These are phyloP conservation scores for Lithobates pipiens DNA, from an alignment of 2,797 vertebrate species.

Conservation along the genomic window DNA sequence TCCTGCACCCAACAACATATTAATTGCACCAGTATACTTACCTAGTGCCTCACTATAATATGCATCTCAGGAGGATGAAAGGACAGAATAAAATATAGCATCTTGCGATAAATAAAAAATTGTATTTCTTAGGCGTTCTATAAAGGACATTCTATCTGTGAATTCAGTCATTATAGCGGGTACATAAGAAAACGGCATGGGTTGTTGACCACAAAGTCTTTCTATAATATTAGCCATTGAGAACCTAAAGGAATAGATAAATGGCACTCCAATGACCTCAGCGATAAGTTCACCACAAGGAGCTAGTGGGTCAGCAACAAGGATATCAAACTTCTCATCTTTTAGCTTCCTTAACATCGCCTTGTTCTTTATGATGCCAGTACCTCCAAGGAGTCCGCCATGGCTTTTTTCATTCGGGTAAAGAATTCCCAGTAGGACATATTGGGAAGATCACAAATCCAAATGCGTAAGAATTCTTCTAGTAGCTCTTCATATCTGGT, in stretches of 20 bases:
- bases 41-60: conserved; percentile 43
- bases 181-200: conserved; percentile 71
- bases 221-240: conserved; percentile 66
- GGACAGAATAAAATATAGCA: conserved; percentile 60
- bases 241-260: conserved; percentile 71
- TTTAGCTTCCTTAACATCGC: conserved; percentile 63
- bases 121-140: conserved; percentile 68
- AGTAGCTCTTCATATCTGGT: background rate
- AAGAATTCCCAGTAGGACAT: conserved; percentile 64
- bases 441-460: conserved; percentile 65
- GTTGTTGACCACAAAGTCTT: conserved; percentile 68
- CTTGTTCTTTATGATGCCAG: conserved; percentile 36
- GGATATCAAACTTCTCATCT: conserved; percentile 69
- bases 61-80: conserved; percentile 24
- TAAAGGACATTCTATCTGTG: conserved; percentile 71
- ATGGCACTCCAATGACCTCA: conserved; percentile 70
- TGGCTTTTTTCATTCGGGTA: background rate
- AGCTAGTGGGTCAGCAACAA: conserved; percentile 68
- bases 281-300: conserved; percentile 72
- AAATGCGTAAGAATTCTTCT: conserved; percentile 65
- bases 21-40: conserved; percentile 7
- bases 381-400: background rate
- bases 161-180: conserved; percentile 64
- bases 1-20: background rate
- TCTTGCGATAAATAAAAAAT: conserved; percentile 65